Evolutionary conservation across 2,113 vertebrate species (phyloP).

Genomic region (Ia io): DNA sequence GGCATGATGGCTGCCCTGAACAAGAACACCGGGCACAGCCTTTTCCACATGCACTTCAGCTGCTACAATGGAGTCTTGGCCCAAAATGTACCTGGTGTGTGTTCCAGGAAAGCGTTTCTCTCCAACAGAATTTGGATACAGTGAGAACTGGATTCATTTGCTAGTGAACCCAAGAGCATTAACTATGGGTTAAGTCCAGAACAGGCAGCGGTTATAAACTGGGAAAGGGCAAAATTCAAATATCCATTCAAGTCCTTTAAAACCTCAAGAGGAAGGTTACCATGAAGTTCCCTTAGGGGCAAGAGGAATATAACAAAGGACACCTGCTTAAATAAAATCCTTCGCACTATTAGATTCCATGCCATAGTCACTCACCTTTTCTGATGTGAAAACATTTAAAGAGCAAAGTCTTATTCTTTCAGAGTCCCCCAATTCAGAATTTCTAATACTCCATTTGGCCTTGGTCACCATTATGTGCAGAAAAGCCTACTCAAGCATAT

Average conservation of each 20-base stretch:
- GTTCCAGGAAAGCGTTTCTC: background rate
- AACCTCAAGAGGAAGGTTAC: constrained; percentile 30
- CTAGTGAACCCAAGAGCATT: background rate
- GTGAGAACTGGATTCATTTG: background rate
- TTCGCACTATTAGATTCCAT: background rate
- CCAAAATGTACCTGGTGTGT: background rate
- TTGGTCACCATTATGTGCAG: background rate
- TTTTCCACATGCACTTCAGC: background rate
- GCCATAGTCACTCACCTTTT: background rate
- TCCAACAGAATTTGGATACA: background rate
- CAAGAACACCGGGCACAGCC: background rate
- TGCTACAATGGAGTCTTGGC: background rate
- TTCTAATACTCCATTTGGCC: background rate
- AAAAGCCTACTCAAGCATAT: background rate
- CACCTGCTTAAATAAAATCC: constrained; percentile 28
- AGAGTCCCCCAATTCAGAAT: constrained; percentile 7
- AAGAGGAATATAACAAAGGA: background rate
- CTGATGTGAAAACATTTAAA: background rate
- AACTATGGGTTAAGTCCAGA: background rate
- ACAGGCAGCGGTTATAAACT: background rate
- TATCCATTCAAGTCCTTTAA: background rate
- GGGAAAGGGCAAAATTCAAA: constrained; percentile 19
- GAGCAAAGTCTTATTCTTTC: background rate
- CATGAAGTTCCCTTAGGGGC: background rate
- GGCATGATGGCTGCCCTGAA: background rate